A percentile compares a stretch with the other conserved stretches of the same genome.
Evolutionary conservation across 1,140 invertebrate genomes (phyloP).

Genomic region (Dolichoris vasculosae): DNA sequence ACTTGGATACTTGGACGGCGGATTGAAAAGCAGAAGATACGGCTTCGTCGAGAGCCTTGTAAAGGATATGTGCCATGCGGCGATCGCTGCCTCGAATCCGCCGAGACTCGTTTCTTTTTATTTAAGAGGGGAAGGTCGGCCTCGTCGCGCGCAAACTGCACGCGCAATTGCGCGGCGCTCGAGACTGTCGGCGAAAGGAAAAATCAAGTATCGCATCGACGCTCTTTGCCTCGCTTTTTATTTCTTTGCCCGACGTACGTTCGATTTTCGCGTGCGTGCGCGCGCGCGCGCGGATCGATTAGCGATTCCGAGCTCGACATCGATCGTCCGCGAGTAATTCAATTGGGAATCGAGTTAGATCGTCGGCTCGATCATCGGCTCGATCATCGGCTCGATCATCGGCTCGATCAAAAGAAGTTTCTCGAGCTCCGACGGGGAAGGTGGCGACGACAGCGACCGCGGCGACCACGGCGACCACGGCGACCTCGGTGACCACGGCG

Average conservation of each 20-base stretch:
- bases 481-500: too few relatives aligned
- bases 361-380: too few relatives aligned
- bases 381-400: conserved; percentile 2
- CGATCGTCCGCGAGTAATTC: conserved; percentile 10
- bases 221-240: neutral
- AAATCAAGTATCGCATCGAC: neutral
- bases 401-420: conserved; percentile 38
- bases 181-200: neutral
- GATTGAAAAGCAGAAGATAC: neutral
- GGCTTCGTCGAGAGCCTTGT: neutral
- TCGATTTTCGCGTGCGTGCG: neutral
- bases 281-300: neutral
- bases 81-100: too few relatives aligned
- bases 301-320: neutral
- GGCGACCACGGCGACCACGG: too few relatives aligned
- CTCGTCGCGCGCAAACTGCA: neutral
- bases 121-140: neutral
- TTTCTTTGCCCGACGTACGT: neutral
- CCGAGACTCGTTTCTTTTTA: neutral
- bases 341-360: conserved; percentile 43
- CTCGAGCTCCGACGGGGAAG: neutral
- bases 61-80: neutral
- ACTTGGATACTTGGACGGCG: too few relatives aligned
- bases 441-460: too few relatives aligned
- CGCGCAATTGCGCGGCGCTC: too few relatives aligned